Evolutionary conservation across 92 coral and sea anemone species (phyloP).

Genomic region (Actinostola sp.): DNA sequence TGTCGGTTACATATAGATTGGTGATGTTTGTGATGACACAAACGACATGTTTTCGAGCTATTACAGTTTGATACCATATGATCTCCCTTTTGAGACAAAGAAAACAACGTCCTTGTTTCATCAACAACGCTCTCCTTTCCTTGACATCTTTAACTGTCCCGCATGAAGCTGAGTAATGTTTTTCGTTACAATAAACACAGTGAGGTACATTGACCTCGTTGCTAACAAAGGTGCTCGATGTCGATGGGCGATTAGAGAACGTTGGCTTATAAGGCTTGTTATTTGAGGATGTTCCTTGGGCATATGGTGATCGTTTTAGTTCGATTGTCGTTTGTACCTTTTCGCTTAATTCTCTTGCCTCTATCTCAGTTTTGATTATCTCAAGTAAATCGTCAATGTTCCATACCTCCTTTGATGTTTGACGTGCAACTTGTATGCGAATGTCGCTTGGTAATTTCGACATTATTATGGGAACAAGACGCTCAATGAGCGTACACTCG

Average conservation of each 20-base stretch:
- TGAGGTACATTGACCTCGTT: conserved; percentile 15
- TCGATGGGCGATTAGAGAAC: background rate
- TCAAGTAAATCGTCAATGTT: conserved; percentile 30
- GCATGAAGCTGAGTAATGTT: conserved; percentile 50
- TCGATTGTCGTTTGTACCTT: conserved; percentile 25
- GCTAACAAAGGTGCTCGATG: conserved; percentile 37
- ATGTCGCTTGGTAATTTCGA: conserved; percentile 35
- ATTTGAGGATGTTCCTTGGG: too few relatives aligned
- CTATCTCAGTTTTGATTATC: conserved; percentile 46
- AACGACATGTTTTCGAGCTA: too few relatives aligned
- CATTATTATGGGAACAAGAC: too few relatives aligned
- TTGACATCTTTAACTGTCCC: conserved; percentile 24
- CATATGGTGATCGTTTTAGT: conserved; percentile 8
- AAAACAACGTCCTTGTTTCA: too few relatives aligned
- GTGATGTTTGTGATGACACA: conserved; percentile 60
- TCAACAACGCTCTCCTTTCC: too few relatives aligned
- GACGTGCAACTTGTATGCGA: conserved; percentile 35
- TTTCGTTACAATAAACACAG: conserved; percentile 42
- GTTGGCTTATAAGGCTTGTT: background rate
- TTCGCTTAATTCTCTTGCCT: conserved; percentile 57
- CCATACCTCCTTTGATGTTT: conserved; percentile 38
- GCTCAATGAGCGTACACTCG: too few relatives aligned
- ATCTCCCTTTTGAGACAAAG: too few relatives aligned
- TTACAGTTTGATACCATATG: conserved; percentile 2
- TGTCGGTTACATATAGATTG: conserved; percentile 56